Conservation (phyloP, 2,888 invertebrate species). For the Drosophila koepferae region DNA sequence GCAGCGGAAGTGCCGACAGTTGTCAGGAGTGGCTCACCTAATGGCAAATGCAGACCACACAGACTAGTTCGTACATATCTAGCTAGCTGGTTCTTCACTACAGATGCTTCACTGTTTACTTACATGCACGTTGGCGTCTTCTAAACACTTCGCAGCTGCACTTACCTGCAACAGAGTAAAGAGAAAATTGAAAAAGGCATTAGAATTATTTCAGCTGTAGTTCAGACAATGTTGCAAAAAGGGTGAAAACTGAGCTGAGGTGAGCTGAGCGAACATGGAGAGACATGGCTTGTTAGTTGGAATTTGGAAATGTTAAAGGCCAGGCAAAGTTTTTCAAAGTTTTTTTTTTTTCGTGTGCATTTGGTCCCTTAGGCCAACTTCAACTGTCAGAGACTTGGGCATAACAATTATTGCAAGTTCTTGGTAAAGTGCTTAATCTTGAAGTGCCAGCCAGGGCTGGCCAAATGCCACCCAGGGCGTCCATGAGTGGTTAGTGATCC, state of each 20-base stretch:
- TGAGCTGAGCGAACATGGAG: not conserved
- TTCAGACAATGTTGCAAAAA: conserved; percentile 63
- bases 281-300: conserved; percentile 8
- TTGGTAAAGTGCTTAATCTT: conserved; percentile 42
- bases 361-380: conserved; percentile 14
- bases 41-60: conserved; percentile 55
- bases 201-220: conserved; percentile 55
- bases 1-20: conserved; percentile 71
- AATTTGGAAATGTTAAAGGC: conserved; percentile 40
- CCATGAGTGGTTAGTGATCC: conserved; percentile 12
- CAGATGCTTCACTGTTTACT: conserved; percentile 49
- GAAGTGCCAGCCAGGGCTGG: conserved; percentile 17
- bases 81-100: conserved; percentile 37
- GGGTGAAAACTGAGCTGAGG: conserved; percentile 5
- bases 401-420: conserved; percentile 51
- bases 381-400: conserved; percentile 16
- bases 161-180: conserved; percentile 68
- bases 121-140: conserved; percentile 64
- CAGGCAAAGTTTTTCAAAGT: conserved; percentile 43
- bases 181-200: conserved; percentile 29
- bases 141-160: conserved; percentile 42
- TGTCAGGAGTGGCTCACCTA: conserved; percentile 71
- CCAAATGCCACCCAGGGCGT: conserved; percentile 22
- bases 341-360: not conserved
- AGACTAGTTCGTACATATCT: not conserved